Evolutionary conservation across 2,888 invertebrate genomes (phyloP).

Genomic region (Mimumesa dahlbomi): DNA sequence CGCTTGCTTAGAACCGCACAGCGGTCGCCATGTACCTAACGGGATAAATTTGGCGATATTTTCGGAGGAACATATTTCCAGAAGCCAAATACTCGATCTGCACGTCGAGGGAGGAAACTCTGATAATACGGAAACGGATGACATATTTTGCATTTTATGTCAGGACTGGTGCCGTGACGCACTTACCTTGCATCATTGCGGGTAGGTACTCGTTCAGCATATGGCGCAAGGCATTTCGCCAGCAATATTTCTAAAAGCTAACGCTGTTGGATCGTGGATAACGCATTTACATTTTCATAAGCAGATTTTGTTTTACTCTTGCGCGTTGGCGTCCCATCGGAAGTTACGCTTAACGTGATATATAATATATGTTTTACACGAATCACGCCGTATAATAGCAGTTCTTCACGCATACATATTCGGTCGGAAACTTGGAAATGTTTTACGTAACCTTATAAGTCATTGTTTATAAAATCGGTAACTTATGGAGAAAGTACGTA

Average conservation of each 20-base stretch:
- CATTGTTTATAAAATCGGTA: too few relatives aligned
- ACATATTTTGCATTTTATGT: constrained; percentile 62
- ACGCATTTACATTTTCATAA: constrained; percentile 46
- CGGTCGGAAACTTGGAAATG: too few relatives aligned
- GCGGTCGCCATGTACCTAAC: not conserved
- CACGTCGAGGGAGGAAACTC: constrained; percentile 40
- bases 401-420: too few relatives aligned
- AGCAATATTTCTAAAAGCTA: constrained; percentile 63
- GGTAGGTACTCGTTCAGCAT: constrained; percentile 13
- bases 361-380: too few relatives aligned
- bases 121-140: constrained; percentile 61
- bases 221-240: constrained; percentile 41
- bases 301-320: constrained; percentile 23
- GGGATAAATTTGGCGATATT: constrained; percentile 33
- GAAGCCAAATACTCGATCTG: constrained; percentile 44
- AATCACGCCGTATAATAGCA: too few relatives aligned
- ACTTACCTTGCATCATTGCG: constrained; percentile 49
- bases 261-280: constrained; percentile 38
- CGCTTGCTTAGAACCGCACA: not conserved
- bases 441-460: too few relatives aligned
- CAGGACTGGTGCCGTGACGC: constrained; percentile 33
- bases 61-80: constrained; percentile 30
- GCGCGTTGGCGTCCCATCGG: not conserved
- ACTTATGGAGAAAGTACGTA: too few relatives aligned
- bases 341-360: not conserved